Evolutionary conservation across 2,888 invertebrate species (phyloP), one percentile per base, ranked within the genome.

Genomic region (Augiades crinisus): DNA sequence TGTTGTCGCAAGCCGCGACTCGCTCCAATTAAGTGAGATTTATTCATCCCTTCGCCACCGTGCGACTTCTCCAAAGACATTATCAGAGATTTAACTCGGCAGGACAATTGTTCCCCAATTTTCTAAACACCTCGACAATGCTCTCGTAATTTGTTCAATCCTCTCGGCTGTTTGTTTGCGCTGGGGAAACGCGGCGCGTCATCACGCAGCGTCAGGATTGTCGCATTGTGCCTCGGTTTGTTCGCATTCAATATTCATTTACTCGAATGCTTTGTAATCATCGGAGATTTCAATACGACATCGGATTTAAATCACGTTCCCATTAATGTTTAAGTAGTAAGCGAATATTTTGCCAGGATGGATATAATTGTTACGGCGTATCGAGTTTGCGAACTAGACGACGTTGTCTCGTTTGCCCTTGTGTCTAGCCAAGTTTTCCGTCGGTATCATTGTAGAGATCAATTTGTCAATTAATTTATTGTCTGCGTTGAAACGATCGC

Each of bases 1-100:
- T 78, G 78, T 80, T 85, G 85, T 85, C 83, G 75, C 78, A 68
- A 68, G 70, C 74, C 68, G 72, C 75, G 75, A 70, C 76, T 69
- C 70, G 79, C 75, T 72, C 83, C 86, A 86, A 87, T 87, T 87
- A 88, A 79, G 74, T 69, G 75, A 81, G 83, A 84, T 85, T 88
- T 86, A 86, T 86, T 81, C 78, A 80, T 81, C 75, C 75, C 75
- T 69, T 73, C 69, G 65, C 68, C 71, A 74, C 75, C 75, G 73
- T 76, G 72, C 72, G 70, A 76, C 72, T 78, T 70, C 77, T 76
- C 71, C 68, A 72, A 76, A 81, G 80, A 78, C 80, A 79, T 83
- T 83, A 83, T 84, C 81, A 79, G 75, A 81, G 80, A 79, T 80
- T 84, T 81, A 80, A 82, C 78, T 79, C 75, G 74, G 72, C 74